Conservation (phyloP, 2,113 vertebrate species). For the Tonatia bakeri region DNA sequence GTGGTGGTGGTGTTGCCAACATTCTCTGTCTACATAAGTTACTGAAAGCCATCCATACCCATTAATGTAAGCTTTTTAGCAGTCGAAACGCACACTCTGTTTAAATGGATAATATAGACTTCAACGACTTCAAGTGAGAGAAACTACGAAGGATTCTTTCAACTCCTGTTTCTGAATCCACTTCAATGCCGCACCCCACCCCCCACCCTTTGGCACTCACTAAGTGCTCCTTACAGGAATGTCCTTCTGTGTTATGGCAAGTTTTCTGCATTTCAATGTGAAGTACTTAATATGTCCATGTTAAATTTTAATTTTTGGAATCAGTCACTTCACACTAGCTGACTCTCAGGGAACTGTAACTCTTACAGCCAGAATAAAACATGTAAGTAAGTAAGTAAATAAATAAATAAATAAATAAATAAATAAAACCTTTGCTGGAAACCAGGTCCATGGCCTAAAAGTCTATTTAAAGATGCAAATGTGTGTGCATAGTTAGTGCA, state of each 20-base stretch:
- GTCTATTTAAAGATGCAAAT: conserved; percentile 85
- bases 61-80: conserved; percentile 33
- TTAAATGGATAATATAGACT: conserved; percentile 47
- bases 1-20: not conserved
- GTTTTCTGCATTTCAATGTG: conserved; percentile 76
- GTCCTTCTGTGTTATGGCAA: conserved; percentile 79
- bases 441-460: conserved; percentile 67
- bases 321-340: conserved; percentile 77
- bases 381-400: no score
- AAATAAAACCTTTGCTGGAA: conserved; percentile 74
- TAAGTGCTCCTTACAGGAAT: conserved; percentile 80
- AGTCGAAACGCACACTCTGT: not conserved
- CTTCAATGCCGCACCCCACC: not conserved
- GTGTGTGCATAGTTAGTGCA: conserved; percentile 81
- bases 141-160: conserved; percentile 60
- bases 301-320: conserved; percentile 84
- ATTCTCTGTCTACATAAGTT: not conserved
- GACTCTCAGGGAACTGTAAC: conserved; percentile 69
- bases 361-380: conserved; percentile 27
- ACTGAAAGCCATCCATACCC: not conserved
- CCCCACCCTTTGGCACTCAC: conserved; percentile 43
- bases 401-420: not conserved
- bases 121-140: conserved; percentile 51
- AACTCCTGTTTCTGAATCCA: conserved; percentile 62
- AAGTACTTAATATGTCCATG: conserved; percentile 79